Evolutionary conservation across 2,113 vertebrate species (phyloP).

Genomic region (Larimichthys polyactis): DNA sequence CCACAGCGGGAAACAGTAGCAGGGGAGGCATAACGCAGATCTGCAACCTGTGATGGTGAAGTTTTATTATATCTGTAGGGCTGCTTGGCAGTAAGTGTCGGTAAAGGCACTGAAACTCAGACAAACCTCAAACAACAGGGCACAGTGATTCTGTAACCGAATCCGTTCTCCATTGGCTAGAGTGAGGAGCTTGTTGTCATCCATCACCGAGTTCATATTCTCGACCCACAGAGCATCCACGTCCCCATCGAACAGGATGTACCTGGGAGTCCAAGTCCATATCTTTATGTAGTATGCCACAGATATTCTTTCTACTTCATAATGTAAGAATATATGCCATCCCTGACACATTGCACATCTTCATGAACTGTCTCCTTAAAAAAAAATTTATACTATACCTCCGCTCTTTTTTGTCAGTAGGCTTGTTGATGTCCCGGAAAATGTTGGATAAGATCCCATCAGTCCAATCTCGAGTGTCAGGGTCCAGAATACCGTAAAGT

Average conservation of each 20-base stretch:
- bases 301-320: neutral
- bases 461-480: conserved; percentile 94
- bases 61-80: neutral
- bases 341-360: neutral
- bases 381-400: conserved; percentile 79
- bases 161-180: conserved; percentile 97
- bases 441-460: conserved; percentile 97
- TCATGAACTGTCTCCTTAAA: neutral
- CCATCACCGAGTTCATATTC: conserved; percentile 99
- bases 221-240: conserved; percentile 98
- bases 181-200: conserved; percentile 96
- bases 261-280: conserved; percentile 80
- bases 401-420: conserved; percentile 93
- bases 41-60: conserved; percentile 89
- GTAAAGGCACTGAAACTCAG: neutral
- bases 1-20: conserved; percentile 97
- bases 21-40: conserved; percentile 96
- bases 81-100: neutral
- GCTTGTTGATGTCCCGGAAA: conserved; percentile 95
- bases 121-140: conserved; percentile 93
- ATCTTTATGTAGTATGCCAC: neutral
- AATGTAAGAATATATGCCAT: neutral
- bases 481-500: conserved; percentile 94
- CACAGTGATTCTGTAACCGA: conserved; percentile 92
- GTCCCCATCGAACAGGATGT: conserved; percentile 97